These are phyloP conservation scores for Erebia epiphron DNA, from an alignment of 2,888 invertebrate genomes.

Conservation along the genomic window DNA sequence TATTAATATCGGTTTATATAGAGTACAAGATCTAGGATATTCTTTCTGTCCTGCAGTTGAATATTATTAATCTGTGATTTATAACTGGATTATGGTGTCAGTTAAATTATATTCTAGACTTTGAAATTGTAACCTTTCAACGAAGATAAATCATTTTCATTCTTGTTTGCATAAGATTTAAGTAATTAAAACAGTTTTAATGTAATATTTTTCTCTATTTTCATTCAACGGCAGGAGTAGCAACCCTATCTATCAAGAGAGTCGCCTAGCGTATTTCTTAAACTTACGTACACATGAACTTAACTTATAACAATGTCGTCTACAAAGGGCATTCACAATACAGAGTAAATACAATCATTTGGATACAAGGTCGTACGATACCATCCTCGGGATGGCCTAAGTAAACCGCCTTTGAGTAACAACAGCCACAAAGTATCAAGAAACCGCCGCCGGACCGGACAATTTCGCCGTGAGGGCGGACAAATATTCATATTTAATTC, in stretches of 20 bases:
- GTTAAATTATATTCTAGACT: too few relatives aligned
- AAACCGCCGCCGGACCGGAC: slow-evolving; percentile 65
- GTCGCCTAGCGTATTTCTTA: slow-evolving; percentile 38
- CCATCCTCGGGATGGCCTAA: slow-evolving; percentile 69
- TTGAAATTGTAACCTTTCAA: too few relatives aligned
- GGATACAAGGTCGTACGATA: slow-evolving; percentile 64
- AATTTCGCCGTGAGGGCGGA: slow-evolving; percentile 62
- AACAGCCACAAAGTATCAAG: slow-evolving; percentile 68
- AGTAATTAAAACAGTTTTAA: too few relatives aligned
- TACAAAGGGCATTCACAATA: slow-evolving; percentile 71
- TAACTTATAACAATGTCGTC: slow-evolving; percentile 74
- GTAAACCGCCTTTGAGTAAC: slow-evolving; percentile 62
- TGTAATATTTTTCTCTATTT: neutral
- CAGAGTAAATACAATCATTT: slow-evolving; percentile 77
- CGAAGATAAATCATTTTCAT: too few relatives aligned
- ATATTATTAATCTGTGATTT: too few relatives aligned
- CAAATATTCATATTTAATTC: slow-evolving; percentile 82
- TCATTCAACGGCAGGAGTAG: neutral
- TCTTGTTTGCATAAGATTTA: too few relatives aligned
- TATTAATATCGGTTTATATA: neutral
- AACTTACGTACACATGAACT: slow-evolving; percentile 58
- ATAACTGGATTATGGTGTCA: too few relatives aligned
- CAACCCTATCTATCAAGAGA: slow-evolving; percentile 26
- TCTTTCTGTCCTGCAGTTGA: too few relatives aligned
- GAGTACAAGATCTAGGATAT: too few relatives aligned